Conservation (phyloP, 2,113 vertebrate species). For the Anguilla japonica region DNA sequence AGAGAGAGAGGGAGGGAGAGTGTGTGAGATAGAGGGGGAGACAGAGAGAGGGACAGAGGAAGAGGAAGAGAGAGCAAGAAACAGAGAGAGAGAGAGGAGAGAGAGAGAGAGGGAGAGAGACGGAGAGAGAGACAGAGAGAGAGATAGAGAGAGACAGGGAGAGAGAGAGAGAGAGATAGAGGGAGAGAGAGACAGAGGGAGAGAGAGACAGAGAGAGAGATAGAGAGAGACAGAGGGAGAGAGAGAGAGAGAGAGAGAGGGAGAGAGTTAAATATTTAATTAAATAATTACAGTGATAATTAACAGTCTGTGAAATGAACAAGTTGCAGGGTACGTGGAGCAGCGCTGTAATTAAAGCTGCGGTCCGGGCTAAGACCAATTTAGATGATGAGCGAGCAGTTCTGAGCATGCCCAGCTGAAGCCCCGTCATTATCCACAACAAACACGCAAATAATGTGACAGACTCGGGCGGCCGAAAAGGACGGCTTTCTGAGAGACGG, state of each 20-base stretch:
- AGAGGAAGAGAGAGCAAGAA: neutral
- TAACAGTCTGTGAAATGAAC: constrained; percentile 62
- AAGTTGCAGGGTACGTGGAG: constrained; percentile 44
- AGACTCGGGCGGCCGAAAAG: neutral
- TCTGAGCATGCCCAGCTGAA: constrained; percentile 15
- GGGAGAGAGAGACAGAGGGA: constrained; percentile 21
- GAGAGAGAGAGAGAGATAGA: no score
- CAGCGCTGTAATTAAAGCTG: constrained; percentile 47
- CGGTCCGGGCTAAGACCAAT: constrained; percentile 40
- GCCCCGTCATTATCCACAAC: constrained; percentile 10
- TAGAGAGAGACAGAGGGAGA: no score
- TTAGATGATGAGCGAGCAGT: constrained; percentile 38
- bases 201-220: constrained; percentile 15
- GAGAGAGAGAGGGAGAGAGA: constrained; percentile 31
- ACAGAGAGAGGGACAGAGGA: neutral
- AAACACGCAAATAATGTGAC: neutral
- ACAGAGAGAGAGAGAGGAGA: constrained; percentile 19
- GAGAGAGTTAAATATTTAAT: constrained; percentile 48
- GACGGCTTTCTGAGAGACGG: neutral
- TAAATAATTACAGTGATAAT: constrained; percentile 57
- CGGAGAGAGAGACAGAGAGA: neutral
- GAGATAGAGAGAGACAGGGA: no score
- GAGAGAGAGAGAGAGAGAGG: no score
- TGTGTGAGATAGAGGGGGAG: neutral
- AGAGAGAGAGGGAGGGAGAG: neutral